These are phyloP conservation scores for Phrynocephalus vlangalii DNA, from an alignment of 2,797 vertebrate species.

Conservation along the genomic window DNA sequence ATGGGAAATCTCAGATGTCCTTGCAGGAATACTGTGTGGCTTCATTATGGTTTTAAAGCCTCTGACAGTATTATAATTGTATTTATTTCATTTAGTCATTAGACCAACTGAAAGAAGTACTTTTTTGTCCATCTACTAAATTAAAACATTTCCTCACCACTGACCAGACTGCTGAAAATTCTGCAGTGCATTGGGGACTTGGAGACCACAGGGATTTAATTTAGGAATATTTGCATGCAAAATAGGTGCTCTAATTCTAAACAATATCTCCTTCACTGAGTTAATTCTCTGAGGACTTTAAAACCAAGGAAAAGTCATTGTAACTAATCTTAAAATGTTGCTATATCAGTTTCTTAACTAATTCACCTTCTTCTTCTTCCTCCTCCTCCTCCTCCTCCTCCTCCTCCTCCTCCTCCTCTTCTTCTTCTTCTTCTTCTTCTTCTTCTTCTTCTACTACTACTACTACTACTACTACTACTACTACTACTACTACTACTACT, in stretches of 20 bases:
- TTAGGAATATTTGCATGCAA: too few relatives aligned
- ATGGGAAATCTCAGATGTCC: slow-evolving; percentile 57
- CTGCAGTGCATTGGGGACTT: not conserved
- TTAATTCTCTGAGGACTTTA: not conserved
- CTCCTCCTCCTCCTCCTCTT: too few relatives aligned
- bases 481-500: too few relatives aligned
- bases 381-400: too few relatives aligned
- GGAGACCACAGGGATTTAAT: too few relatives aligned
- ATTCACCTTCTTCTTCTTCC: too few relatives aligned
- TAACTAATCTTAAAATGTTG: not conserved
- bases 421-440: too few relatives aligned
- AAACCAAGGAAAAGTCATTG: not conserved
- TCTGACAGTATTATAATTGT: slow-evolving; percentile 4
- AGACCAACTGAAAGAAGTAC: slow-evolving; percentile 5
- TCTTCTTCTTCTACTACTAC: too few relatives aligned
- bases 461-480: too few relatives aligned
- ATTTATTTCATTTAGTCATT: slow-evolving; percentile 51
- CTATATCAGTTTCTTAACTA: not conserved
- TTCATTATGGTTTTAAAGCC: slow-evolving; percentile 45
- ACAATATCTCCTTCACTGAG: too few relatives aligned
- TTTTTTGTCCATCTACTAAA: not conserved
- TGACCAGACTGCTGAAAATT: not conserved
- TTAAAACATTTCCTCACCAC: not conserved
- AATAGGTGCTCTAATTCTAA: too few relatives aligned
- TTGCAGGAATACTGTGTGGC: slow-evolving; percentile 18